Conservation (phyloP, 2,113 vertebrate genomes). For the Nanger granti region DNA sequence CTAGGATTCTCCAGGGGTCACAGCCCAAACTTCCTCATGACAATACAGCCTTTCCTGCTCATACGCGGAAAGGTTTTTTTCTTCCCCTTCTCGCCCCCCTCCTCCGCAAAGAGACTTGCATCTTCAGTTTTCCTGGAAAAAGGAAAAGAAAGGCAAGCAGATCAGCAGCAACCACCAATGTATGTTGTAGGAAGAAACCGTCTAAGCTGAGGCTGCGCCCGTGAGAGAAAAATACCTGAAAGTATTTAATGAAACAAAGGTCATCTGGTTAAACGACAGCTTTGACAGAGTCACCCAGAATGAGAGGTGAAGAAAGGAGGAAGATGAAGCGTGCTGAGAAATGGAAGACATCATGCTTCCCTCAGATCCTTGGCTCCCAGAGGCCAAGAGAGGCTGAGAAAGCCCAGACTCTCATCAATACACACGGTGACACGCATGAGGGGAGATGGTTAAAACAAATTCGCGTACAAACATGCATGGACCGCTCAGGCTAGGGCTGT, state of each 20-base stretch:
- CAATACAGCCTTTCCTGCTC: neutral
- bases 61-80: neutral
- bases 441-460: neutral
- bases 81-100: too few species aligned
- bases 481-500: neutral
- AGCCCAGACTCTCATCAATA: fast-evolving
- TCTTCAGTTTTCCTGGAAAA: neutral
- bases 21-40: neutral
- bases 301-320: fast-evolving
- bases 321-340: neutral
- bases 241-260: neutral
- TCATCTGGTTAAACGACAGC: too few species aligned
- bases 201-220: neutral
- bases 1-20: neutral
- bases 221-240: neutral
- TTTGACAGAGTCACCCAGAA: neutral
- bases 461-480: neutral
- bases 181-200: neutral
- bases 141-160: neutral
- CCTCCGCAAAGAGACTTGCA: neutral
- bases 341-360: fast-evolving
- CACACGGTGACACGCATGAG: fast-evolving
- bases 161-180: neutral
- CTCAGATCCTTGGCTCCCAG: fast-evolving
- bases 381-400: neutral